phyloP scores from a whole-genome alignment of 53 echinoderm and acorn worm species.

The Glandiceps talaboti region DNA sequence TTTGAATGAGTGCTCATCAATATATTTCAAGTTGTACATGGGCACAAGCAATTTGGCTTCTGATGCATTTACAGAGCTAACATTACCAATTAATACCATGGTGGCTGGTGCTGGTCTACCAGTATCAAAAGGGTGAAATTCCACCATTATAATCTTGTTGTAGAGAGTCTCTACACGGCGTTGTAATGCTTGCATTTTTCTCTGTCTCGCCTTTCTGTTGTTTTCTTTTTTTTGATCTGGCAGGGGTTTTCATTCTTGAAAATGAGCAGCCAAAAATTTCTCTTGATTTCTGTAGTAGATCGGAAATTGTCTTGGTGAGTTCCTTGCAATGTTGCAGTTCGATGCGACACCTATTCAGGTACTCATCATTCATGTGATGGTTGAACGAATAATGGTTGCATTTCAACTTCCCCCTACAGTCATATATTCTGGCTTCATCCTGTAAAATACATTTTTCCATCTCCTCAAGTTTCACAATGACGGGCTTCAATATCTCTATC shows the following conservation, averaged over 20 bases:
- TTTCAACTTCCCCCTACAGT: not conserved
- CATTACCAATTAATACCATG: not conserved
- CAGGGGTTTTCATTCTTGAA: not conserved
- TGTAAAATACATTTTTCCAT: not conserved
- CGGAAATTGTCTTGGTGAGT: not conserved
- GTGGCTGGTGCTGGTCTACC: not conserved
- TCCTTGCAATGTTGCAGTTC: not conserved
- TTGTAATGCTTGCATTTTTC: not conserved
- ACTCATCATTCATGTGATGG: not conserved
- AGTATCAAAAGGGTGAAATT: not conserved
- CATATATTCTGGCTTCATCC: not conserved
- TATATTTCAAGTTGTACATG: not conserved
- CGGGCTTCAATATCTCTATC: not conserved
- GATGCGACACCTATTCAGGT: not conserved
- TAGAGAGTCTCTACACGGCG: slow-evolving; percentile 1
- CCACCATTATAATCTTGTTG: not conserved
- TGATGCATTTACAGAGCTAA: not conserved
- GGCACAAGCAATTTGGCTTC: not conserved
- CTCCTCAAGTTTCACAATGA: not conserved
- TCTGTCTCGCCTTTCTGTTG: not conserved
- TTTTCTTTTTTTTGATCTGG: not conserved
- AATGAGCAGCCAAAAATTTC: not conserved
- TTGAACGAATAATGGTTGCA: not conserved
- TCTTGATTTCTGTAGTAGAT: not conserved
- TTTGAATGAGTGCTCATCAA: not conserved